Evolutionary conservation across 2,113 vertebrate genomes (phyloP), one percentile per base, ranked within the genome.

Genomic region (Corythornis madagascariensis): DNA sequence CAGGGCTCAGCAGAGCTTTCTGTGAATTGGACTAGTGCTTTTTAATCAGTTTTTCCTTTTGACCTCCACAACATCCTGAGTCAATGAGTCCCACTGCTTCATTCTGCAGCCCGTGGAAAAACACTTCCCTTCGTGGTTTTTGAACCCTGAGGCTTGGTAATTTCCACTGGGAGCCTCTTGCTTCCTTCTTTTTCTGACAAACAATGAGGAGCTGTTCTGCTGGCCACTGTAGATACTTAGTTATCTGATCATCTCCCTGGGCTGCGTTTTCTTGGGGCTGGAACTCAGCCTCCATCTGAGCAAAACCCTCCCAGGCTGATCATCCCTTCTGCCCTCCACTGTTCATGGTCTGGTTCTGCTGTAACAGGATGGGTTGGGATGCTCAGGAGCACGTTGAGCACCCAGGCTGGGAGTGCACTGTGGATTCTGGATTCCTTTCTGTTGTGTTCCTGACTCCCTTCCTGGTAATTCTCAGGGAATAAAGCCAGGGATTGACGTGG

Each of bases 41-140:
- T 83, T 76, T 33, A 84, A 87, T 76, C 31, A 75, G 45, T 53
- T 93, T 86, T 94, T 92, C 67, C 50, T 83, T 92, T 88, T 88
- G 79, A 89, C 85, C 64, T 91, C 67, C 42, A 52, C 71, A 59
- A 40, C 38, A 74, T 89, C 67, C 64, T 88, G 31, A 86, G 79
- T 76, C 90, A 88, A n/a, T 83, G 56, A 85, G 60, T 91, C 75
- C 67, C 82, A 59, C 60, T 74, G 75, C 82, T 95, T 86, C 55
- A 33, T 89, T 76, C 75, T 91, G 55, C 55, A 89, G 45, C 38
- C 43, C 2, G 1, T 61, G 56, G 77, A 92, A 92, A 88, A 82
- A 64, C 69, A 73, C 71, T 73, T 89, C 35, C 53, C 55, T 93
- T 89, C 24, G 31, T 79, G 82, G 64, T 50, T 92, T 92, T 86